Evolutionary conservation across 2,113 vertebrate genomes (phyloP).

Genomic region (Oreocharis arfaki): DNA sequence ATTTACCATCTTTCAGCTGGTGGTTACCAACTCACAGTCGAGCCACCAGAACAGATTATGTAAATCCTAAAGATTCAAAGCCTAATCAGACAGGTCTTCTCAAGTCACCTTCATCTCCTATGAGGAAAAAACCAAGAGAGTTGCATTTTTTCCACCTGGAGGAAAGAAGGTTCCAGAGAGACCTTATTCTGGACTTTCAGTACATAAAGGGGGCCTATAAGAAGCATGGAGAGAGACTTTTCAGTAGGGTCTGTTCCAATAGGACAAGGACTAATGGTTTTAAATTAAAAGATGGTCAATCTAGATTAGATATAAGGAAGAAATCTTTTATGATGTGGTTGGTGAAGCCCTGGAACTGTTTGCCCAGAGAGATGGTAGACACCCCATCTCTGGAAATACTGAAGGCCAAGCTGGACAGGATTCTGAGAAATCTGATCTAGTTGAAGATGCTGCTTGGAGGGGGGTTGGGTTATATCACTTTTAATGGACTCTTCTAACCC

Average conservation of each 20-base stretch:
- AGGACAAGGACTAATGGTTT: not conserved
- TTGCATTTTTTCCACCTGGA: not conserved
- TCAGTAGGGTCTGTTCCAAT: not conserved
- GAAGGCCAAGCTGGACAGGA: not conserved
- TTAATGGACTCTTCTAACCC: not conserved
- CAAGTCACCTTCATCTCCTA: not conserved
- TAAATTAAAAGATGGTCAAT: not conserved
- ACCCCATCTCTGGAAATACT: not conserved
- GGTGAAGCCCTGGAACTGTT: not conserved
- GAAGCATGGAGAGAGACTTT: not conserved
- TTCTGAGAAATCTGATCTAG: not conserved
- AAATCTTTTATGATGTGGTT: not conserved
- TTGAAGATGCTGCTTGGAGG: not conserved
- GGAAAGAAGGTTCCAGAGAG: not conserved
- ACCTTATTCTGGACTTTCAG: not conserved
- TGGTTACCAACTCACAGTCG: constrained; percentile 4
- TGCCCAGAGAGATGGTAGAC: not conserved
- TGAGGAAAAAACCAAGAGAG: not conserved
- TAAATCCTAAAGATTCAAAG: constrained; percentile 24
- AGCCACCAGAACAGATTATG: constrained; percentile 28
- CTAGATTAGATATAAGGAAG: not conserved
- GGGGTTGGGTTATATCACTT: rapidly evolving
- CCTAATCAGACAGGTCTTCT: not conserved
- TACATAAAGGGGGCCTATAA: not conserved
- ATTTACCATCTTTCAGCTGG: constrained; percentile 29